Conservation (phyloP, 2,113 vertebrate species). For the Poecilia latipinna region DNA sequence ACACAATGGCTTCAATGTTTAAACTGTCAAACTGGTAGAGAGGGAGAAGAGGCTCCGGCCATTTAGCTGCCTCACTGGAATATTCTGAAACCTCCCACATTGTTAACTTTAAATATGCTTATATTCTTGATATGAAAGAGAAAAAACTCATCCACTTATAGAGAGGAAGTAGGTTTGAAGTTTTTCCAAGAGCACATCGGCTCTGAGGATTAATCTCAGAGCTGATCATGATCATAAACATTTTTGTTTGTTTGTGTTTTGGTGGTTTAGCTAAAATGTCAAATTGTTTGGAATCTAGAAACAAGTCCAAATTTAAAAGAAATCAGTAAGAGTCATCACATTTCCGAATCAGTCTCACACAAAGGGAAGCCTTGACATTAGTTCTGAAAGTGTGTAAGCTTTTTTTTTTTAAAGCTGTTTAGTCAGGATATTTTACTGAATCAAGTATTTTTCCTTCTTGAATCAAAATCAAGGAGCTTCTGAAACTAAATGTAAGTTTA, state of each 20-base stretch:
- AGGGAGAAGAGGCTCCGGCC: slow-evolving; percentile 40
- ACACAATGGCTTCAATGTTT: slow-evolving; percentile 69
- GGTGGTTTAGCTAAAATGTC: background rate
- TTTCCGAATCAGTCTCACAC: background rate
- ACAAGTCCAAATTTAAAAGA: background rate
- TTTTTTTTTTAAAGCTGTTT: background rate
- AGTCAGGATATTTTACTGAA: background rate
- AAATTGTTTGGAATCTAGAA: background rate
- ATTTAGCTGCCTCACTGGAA: slow-evolving; percentile 36
- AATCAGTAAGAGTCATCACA: background rate
- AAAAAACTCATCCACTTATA: background rate
- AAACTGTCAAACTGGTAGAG: slow-evolving; percentile 48
- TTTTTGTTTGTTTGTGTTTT: background rate
- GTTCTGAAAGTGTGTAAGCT: background rate
- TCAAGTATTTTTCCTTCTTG: background rate
- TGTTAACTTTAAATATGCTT: slow-evolving; percentile 25
- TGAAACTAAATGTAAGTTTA: background rate
- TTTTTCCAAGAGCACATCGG: background rate
- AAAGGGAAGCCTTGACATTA: background rate
- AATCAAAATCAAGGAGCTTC: background rate
- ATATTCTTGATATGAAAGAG: background rate
- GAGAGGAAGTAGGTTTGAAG: background rate
- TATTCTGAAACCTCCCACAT: slow-evolving; percentile 13
- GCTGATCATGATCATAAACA: background rate
- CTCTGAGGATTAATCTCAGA: background rate